A percentile compares a stretch with the other conserved stretches of the same genome.
Evolutionary conservation across 2,797 vertebrate genomes (phyloP).

Genomic region (Decapterus maruadsi): DNA sequence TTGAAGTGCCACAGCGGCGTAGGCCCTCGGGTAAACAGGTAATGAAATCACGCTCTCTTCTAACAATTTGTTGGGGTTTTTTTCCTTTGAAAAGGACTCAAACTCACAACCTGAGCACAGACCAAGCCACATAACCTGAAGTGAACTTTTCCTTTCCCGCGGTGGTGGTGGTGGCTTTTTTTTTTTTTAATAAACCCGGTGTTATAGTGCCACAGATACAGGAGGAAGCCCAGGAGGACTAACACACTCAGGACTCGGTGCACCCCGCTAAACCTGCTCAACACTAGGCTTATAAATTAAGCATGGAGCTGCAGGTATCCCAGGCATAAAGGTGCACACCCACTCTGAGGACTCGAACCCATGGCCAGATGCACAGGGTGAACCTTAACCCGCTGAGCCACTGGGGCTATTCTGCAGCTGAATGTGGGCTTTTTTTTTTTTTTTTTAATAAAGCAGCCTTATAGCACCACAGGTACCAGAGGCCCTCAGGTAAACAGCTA

Average conservation of each 20-base stretch:
- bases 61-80: neutral
- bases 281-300: constrained; percentile 44
- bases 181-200: constrained; percentile 45
- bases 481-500: constrained; percentile 85
- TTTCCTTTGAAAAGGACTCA: constrained; percentile 12
- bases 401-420: constrained; percentile 34
- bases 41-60: constrained; percentile 20
- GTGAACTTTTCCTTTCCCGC: neutral
- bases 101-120: constrained; percentile 19
- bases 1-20: constrained; percentile 2
- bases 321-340: constrained; percentile 39
- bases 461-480: constrained; percentile 75
- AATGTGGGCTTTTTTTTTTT: constrained; percentile 36
- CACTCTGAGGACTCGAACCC: constrained; percentile 51
- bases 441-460: constrained; percentile 75
- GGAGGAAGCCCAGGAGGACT: constrained; percentile 1
- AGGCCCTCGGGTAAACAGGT: constrained; percentile 24
- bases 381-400: constrained; percentile 62
- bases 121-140: constrained; percentile 1
- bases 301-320: constrained; percentile 15
- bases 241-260: constrained; percentile 39
- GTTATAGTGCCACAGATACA: constrained; percentile 11
- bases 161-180: constrained; percentile 5
- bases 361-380: constrained; percentile 52
- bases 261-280: constrained; percentile 25